These are phyloP conservation scores for Siphlonurus alternatus DNA, from an alignment of 2,888 invertebrate species.

Conservation along the genomic window DNA sequence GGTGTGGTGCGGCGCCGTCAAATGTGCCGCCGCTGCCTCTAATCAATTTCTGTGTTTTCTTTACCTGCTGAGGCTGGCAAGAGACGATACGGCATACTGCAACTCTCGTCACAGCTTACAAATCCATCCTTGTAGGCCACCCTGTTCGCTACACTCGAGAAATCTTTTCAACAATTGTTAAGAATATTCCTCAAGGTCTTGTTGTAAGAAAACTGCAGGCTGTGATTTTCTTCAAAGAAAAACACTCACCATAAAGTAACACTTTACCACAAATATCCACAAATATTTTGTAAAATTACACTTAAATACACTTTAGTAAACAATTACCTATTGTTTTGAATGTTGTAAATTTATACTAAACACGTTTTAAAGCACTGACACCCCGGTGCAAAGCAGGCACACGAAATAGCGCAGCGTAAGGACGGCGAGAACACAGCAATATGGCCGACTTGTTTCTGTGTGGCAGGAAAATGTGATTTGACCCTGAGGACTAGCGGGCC, in stretches of 20 bases:
- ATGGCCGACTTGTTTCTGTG: constrained; percentile 4
- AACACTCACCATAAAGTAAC: not conserved
- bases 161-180: not conserved
- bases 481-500: constrained; percentile 2
- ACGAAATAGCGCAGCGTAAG: constrained; percentile 1
- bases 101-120: not conserved
- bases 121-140: not conserved
- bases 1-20: not conserved
- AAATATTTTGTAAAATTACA: not conserved
- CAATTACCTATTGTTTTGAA: not conserved
- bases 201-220: not conserved
- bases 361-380: not conserved
- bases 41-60: not conserved
- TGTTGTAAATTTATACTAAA: not conserved
- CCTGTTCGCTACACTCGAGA: not conserved
- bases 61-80: not conserved
- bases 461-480: constrained; percentile 3
- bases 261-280: not conserved
- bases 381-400: not conserved
- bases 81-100: not conserved
- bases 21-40: not conserved
- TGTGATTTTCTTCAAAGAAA: not conserved
- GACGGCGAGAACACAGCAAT: constrained; percentile 4
- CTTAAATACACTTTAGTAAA: not conserved
- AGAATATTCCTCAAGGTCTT: not conserved